Evolutionary conservation across 1,140 invertebrate genomes (phyloP), one percentile per base, ranked within the genome.

Genomic region (Pogonus chalceus): DNA sequence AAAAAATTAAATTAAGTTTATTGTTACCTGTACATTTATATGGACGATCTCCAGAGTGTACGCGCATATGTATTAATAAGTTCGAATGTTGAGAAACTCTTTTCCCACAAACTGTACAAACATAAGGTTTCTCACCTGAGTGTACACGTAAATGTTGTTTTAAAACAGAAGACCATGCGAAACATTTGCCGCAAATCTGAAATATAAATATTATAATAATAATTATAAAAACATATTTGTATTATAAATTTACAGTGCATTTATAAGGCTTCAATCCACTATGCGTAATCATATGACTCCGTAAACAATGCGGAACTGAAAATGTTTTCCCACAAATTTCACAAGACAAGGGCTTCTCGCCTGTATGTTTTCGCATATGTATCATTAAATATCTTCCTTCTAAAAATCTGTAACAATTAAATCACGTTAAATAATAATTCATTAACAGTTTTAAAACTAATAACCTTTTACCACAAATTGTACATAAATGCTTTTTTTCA

Each of bases 261-360:
- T 91, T 91, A 72, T 93, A 93, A 23, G 91, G 89, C 63, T 92
- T 91, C 64, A 91, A 87, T 0, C 90, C 90, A 60, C 88, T 91
- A 70, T 94, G 91, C 52, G 90, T 85, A n/a, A 91, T 88, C 57
- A 90, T 85, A 63, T 92, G 90, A 22, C 91, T 72, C 68, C 92
- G 92, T 20, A 92, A 72, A 18, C 37, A 43, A 43, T 43, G 37
- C 37, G 37, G 37, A 12, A 43, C 37, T 10, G 67, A 67, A 48
- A 70, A 83, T 0, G 85, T 85, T 62, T 92, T 90, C 49, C 89
- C 88, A 52, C 84, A 87, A 49, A 85, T 80, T 53, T 85, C 80
- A 63, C 84, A 87, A 1, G 76, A 78, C 58, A 85, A 86, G 0
- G 84, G 84, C 62, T 85, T 85, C 58, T 87, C 83, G 0, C 90